phyloP scores from a whole-genome alignment of 2,888 invertebrate genomes.

The Atherix ibis region DNA sequence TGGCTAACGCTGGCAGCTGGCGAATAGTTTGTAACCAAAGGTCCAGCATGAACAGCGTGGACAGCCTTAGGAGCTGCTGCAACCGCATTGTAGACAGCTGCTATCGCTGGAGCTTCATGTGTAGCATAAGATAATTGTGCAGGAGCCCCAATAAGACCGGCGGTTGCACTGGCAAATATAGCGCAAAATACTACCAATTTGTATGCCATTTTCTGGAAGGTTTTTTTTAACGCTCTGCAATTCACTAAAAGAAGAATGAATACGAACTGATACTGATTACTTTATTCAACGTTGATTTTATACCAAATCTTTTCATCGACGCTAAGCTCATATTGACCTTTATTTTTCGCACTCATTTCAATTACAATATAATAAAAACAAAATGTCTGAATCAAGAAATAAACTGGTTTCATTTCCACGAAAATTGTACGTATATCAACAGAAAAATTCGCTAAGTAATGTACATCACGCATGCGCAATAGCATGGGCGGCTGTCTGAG shows the following conservation, averaged over 20 bases:
- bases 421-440: no score
- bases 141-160: constrained; percentile 37
- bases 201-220: constrained; percentile 19
- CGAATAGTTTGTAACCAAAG: no score
- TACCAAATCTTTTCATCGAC: constrained; percentile 6
- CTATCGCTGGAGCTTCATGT: constrained; percentile 4
- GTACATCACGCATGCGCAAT: no score
- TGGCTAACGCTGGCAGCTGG: constrained; percentile 9
- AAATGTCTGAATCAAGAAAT: no score
- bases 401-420: no score
- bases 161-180: constrained; percentile 45
- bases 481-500: no score
- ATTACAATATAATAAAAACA: no score
- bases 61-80: background rate
- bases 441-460: background rate
- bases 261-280: constrained; percentile 9
- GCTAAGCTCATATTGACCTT: constrained; percentile 5
- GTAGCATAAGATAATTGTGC: no score
- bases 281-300: constrained; percentile 6
- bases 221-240: constrained; percentile 5
- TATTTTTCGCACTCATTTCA: constrained; percentile 1
- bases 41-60: no score
- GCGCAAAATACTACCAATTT: constrained; percentile 43
- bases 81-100: background rate
- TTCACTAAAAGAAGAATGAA: constrained; percentile 11